Evolutionary conservation across 2,888 invertebrate genomes (phyloP), one percentile per base, ranked within the genome.

Genomic region (Tortrix viridana): DNA sequence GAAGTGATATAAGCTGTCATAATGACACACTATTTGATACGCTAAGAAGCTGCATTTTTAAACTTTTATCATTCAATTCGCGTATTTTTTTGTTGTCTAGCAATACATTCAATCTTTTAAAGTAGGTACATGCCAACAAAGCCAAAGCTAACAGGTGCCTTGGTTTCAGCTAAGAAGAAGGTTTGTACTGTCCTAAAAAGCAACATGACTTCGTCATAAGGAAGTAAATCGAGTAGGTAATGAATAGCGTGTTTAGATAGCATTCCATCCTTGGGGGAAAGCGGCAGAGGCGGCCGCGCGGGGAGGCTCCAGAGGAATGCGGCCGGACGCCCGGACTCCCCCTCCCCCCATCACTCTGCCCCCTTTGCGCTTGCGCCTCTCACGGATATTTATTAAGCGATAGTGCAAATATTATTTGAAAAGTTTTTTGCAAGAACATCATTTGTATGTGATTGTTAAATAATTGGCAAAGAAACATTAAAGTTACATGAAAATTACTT

Each of bases 271-370:
- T 77, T 72, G 60, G 76, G 81, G 85, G 82, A 85, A 84, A 85
- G 82, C 82, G 74, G 79, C 75, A 80, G 81, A 73, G 71, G 68
- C 70, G 69, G 72, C 65, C 60, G 72, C 76, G 76, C 77, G 75
- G 77, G 83, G 84, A 81, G 82, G 89, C 85, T 86, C 72, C 81
- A 80, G 73, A 86, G 88, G 91, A 91, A 91, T 91, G 91, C 85
- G 86, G 83, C 85, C 86, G 84, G 80, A 78, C 84, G 76, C 67
- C 56, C 53, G 61, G 67, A 65, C 65, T 69, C 67, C 74, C 67
- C 68, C 69, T 69, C 65, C 70, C 60, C 65, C 5, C 41, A 26
- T 16, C n/a, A 16, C 12, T 41, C 16, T 14, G 32, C 63, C 58
- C 65, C 60, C 19, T 67, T 60, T 60, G 60, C 57, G 48, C 54